phyloP scores from a whole-genome alignment of 2,797 vertebrate genomes.

The Percopsis omiscomaycus region DNA sequence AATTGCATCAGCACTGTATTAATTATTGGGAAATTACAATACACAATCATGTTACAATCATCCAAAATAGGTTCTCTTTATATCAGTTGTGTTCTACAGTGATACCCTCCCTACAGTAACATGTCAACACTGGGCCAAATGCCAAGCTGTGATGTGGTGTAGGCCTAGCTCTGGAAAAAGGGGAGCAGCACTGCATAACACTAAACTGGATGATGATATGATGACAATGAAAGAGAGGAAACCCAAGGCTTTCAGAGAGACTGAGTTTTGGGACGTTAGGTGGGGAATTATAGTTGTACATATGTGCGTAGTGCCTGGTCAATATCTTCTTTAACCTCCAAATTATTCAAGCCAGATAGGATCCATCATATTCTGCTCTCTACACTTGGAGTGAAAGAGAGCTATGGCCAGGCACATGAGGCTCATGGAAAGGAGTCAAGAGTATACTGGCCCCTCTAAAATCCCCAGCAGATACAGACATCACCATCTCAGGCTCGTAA shows the following conservation, averaged over 20 bases:
- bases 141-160: constrained; percentile 31
- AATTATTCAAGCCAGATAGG: neutral
- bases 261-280: constrained; percentile 7
- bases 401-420: constrained; percentile 16
- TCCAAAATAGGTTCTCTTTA: too few relatives aligned
- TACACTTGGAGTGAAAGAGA: constrained; percentile 3
- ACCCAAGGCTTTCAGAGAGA: constrained; percentile 10
- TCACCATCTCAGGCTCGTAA: constrained; percentile 24
- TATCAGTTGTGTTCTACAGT: too few relatives aligned
- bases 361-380: constrained; percentile 25
- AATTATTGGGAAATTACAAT: too few relatives aligned
- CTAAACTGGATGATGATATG: constrained; percentile 1
- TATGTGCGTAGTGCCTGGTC: neutral
- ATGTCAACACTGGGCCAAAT: constrained; percentile 14
- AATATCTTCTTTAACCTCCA: neutral
- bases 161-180: neutral
- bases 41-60: too few relatives aligned
- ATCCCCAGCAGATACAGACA: constrained; percentile 22
- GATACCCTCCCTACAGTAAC: neutral
- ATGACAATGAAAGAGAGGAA: constrained; percentile 5
- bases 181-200: too few relatives aligned
- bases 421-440: constrained; percentile 16
- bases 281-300: too few relatives aligned
- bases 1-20: too few relatives aligned
- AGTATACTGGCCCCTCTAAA: constrained; percentile 8